Evolutionary conservation across 2,797 vertebrate genomes (phyloP).

Genomic region (Lycodopsis pacificus): DNA sequence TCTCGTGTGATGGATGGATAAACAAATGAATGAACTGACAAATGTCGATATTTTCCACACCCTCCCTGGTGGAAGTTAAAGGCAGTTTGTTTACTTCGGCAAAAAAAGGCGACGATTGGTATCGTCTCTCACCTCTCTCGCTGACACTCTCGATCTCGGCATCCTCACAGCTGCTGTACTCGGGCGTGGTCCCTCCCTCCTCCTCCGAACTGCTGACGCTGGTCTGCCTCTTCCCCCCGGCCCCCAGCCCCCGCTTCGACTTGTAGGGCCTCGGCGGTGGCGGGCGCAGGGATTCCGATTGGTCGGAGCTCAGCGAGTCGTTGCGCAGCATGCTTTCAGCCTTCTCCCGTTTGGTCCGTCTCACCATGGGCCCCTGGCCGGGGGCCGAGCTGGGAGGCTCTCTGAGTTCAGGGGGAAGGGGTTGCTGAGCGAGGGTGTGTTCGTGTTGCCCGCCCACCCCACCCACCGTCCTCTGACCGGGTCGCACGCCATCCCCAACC

Average conservation of each 20-base stretch:
- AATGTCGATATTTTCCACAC: constrained; percentile 9
- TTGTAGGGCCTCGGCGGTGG: constrained; percentile 96
- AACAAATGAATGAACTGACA: constrained; percentile 22
- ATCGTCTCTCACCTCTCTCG: constrained; percentile 90
- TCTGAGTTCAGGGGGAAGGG: constrained; percentile 88
- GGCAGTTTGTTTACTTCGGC: background rate
- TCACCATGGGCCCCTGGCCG: constrained; percentile 87
- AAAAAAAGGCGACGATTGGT: constrained; percentile 9
- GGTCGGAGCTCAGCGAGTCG: constrained; percentile 97
- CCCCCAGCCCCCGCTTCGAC: constrained; percentile 88
- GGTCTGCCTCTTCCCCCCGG: constrained; percentile 92
- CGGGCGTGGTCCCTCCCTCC: constrained; percentile 96
- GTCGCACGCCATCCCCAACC: constrained; percentile 49
- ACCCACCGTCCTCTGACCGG: constrained; percentile 75
- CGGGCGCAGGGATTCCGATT: constrained; percentile 95
- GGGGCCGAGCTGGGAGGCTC: constrained; percentile 83
- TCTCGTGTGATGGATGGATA: constrained; percentile 30
- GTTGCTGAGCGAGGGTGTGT: constrained; percentile 79
- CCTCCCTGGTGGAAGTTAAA: background rate
- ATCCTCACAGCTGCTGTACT: constrained; percentile 99
- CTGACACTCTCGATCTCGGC: constrained; percentile 97
- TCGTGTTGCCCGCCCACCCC: constrained; percentile 68
- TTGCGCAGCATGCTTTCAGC: constrained; percentile 97
- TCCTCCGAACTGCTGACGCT: constrained; percentile 99
- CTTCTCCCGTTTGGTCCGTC: constrained; percentile 95